Conservation (phyloP, 2,888 invertebrate genomes). For the Mimumesa dahlbomi region DNA sequence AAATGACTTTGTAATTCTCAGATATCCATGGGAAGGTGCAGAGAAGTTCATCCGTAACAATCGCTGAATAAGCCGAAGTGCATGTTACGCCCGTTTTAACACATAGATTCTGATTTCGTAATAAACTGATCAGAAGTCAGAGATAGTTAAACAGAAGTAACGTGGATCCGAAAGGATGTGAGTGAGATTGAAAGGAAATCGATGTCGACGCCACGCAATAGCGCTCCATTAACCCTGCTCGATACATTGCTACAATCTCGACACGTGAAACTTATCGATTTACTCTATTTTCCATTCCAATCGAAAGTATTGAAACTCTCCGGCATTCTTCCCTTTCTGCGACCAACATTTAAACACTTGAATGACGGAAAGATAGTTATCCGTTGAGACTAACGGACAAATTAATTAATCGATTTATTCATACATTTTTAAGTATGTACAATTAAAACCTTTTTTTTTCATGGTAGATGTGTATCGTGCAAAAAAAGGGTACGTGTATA, state of each 20-base stretch:
- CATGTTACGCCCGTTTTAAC: background rate
- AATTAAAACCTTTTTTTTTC: too few species aligned
- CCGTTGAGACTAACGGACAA: too few species aligned
- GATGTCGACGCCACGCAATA: constrained; percentile 31
- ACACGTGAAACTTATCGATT: constrained; percentile 9
- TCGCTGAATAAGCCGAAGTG: background rate
- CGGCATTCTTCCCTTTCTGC: too few species aligned
- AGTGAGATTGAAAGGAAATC: constrained; percentile 31
- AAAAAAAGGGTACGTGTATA: too few species aligned
- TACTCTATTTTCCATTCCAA: constrained; percentile 31
- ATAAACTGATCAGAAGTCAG: background rate
- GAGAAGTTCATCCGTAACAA: background rate
- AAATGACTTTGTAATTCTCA: too few species aligned
- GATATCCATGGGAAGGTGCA: background rate
- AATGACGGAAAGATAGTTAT: too few species aligned
- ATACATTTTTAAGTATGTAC: too few species aligned
- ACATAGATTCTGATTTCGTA: constrained; percentile 4
- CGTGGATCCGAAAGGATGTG: constrained; percentile 22
- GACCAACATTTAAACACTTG: too few species aligned
- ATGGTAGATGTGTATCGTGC: too few species aligned
- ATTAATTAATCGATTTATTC: too few species aligned
- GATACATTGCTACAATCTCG: background rate
- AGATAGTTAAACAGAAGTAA: background rate
- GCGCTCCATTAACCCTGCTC: constrained; percentile 4
- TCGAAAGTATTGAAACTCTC: too few species aligned